A percentile compares a stretch with the other conserved stretches of the same genome.
Conservation (phyloP, 1,140 invertebrate genomes). For the Centruroides vittatus region DNA sequence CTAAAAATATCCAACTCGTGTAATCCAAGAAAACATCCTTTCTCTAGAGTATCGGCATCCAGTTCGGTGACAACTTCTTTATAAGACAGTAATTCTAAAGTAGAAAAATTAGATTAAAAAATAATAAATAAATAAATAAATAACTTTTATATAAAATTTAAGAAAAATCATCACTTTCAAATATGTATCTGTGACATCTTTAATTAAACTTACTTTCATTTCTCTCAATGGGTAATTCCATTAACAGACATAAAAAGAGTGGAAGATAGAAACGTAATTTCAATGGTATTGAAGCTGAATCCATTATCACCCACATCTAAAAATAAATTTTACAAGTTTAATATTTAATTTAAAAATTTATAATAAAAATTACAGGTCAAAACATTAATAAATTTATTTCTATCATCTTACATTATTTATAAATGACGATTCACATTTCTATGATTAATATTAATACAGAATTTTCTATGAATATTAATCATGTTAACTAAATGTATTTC, state of each 20-base stretch:
- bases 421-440: no score
- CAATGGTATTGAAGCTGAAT: slow-evolving; percentile 46
- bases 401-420: no score
- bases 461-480: no score
- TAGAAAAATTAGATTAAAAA: not conserved
- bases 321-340: no score
- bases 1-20: no score
- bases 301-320: slow-evolving; percentile 39
- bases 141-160: not conserved
- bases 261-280: slow-evolving; percentile 51
- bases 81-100: slow-evolving; percentile 23
- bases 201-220: slow-evolving; percentile 28
- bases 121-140: not conserved
- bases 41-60: slow-evolving; percentile 45
- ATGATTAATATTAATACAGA: no score
- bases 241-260: slow-evolving; percentile 50
- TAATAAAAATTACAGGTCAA: no score
- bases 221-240: slow-evolving; percentile 36
- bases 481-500: no score
- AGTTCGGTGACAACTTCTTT: slow-evolving; percentile 58
- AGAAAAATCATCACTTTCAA: slow-evolving; percentile 23
- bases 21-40: no score
- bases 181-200: no score
- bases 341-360: no score
- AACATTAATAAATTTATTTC: no score